phyloP scores from a whole-genome alignment of 2,797 vertebrate genomes.

The Malacoctenus gilli region DNA sequence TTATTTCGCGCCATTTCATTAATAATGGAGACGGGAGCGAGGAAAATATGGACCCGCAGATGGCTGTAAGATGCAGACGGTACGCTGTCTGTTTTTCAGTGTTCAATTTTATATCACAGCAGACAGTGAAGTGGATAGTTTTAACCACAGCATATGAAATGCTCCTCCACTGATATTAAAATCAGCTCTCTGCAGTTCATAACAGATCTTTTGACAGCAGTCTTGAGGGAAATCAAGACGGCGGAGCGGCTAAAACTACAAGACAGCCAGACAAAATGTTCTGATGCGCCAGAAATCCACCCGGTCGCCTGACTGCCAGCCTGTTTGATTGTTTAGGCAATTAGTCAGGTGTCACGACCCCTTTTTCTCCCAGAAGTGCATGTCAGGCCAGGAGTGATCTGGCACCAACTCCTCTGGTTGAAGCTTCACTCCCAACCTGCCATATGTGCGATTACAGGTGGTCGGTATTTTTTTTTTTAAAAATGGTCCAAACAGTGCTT shows the following conservation, averaged over 20 bases:
- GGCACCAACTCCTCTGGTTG: too few species aligned
- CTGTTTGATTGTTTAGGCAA: not conserved
- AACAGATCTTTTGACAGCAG: not conserved
- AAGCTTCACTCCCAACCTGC: too few species aligned
- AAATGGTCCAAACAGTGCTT: too few species aligned
- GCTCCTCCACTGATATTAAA: conserved; percentile 4
- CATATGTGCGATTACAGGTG: too few species aligned
- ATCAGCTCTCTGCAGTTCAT: conserved; percentile 1
- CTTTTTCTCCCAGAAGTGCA: not conserved
- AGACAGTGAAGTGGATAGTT: not conserved
- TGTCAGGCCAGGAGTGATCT: not conserved
- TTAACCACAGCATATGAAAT: conserved; percentile 3
- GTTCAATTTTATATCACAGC: conserved; percentile 4
- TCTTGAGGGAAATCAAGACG: conserved; percentile 9
- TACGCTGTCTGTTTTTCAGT: not conserved
- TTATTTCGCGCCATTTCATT: not conserved
- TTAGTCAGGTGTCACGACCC: not conserved
- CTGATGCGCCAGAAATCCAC: not conserved
- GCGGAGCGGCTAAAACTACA: conserved; percentile 1
- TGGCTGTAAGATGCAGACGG: not conserved
- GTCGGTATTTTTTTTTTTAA: too few species aligned
- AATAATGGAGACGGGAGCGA: not conserved
- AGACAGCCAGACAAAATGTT: not conserved
- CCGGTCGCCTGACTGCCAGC: not conserved
- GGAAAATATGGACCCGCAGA: conserved; percentile 1